These are phyloP conservation scores for Ophion slaviceki DNA, from an alignment of 2,888 invertebrate genomes.

Conservation along the genomic window DNA sequence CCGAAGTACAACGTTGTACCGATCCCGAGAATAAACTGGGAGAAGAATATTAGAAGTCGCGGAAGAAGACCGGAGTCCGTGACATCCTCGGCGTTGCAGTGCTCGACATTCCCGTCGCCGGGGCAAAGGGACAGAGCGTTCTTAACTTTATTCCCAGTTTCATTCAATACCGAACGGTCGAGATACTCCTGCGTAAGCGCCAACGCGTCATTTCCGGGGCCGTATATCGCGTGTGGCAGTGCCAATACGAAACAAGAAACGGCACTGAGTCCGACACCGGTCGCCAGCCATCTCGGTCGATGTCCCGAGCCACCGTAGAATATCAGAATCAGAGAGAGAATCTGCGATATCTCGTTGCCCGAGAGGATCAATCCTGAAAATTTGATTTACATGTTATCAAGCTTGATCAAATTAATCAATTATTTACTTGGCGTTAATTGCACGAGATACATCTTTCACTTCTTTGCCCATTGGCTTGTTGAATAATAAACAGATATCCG, in stretches of 20 bases:
- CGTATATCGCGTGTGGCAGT: constrained; percentile 87
- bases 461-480: background rate
- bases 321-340: constrained; percentile 87
- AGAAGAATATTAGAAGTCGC: constrained; percentile 86
- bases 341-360: constrained; percentile 89
- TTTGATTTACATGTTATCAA: background rate
- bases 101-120: constrained; percentile 76
- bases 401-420: background rate
- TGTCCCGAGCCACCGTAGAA: constrained; percentile 88
- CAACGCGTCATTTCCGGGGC: constrained; percentile 85
- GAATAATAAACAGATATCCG: no score
- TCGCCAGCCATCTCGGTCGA: constrained; percentile 88
- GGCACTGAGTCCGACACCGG: constrained; percentile 87
- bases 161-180: constrained; percentile 76
- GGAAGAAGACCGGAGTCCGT: constrained; percentile 84
- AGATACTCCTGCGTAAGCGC: constrained; percentile 84
- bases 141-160: constrained; percentile 55
- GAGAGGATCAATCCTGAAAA: constrained; percentile 87
- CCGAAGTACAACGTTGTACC: constrained; percentile 88
- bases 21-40: constrained; percentile 89
- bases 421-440: background rate
- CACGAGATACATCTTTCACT: background rate
- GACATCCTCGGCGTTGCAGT: constrained; percentile 83
- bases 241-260: constrained; percentile 86
- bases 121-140: constrained; percentile 77